Evolutionary conservation across 2,888 invertebrate species (phyloP), one percentile per base, ranked within the genome.

Genomic region (Agonopterix subpropinquella): DNA sequence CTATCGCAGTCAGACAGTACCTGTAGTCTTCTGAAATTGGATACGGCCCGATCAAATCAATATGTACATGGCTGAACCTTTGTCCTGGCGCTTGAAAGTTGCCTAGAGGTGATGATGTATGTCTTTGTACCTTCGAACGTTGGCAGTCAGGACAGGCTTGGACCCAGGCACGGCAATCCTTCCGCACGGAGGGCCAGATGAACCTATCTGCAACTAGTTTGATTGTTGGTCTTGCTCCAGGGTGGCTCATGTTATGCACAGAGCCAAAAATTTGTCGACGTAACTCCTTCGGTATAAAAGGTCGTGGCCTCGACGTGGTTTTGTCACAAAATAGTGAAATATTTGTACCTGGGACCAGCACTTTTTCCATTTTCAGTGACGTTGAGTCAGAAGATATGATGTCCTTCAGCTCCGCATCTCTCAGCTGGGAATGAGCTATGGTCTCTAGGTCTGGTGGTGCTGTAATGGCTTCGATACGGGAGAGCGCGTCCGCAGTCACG

Each of bases 71-170:
- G 8, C 55, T 50, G 55, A 77, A 70, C 8, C 75, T 51, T 0
- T 48, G 50, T 13, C 50, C 10, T 8, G 46, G 46, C 4, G 11
- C 3, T 8, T n/a, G 11, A 35, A 41, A 47, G 9, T n/a, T 5
- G 7, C 41, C 28, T 3, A 47, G 11, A 41, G 18, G 45, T 7
- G 42, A 41, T 8, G 36, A 37, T 11, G 9, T 61, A 56, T 71
- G 78, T 9, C 72, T 53, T 0, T 49, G 41, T 0, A 77, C 50
- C 47, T 81, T 81, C 0, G 55, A 41, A 2, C 55, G 53, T 47
- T 81, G 80, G 43, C 78, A 80, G 1, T 51, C 41, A 4, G 62
- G 41, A 47, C 76, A 77, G 1, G 53, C 43, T 3, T 55, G 57
- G 1, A 67, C 56, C 77, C 74, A 79, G 0, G 53, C 42, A 0